phyloP scores from a whole-genome alignment of 2,797 vertebrate species.

The Galago senegalensis region DNA sequence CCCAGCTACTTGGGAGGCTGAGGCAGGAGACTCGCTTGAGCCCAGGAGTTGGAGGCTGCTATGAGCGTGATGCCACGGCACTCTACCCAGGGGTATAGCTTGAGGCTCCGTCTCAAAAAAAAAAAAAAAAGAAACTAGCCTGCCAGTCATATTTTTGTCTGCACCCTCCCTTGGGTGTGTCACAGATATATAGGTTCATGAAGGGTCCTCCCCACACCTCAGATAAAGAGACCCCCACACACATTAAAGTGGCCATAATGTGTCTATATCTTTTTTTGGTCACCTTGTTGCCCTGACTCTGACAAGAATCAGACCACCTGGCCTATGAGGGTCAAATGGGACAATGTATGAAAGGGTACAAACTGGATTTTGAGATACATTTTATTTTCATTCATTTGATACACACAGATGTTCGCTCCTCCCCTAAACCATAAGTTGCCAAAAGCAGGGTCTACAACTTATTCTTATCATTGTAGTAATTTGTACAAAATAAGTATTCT shows the following conservation, averaged over 20 bases:
- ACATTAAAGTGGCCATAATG: background rate
- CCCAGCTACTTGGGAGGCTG: too few relatives aligned
- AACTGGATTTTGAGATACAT: too few relatives aligned
- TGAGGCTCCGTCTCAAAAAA: too few relatives aligned
- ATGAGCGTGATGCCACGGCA: too few relatives aligned
- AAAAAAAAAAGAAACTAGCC: background rate
- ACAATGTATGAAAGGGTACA: background rate
- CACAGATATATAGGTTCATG: background rate
- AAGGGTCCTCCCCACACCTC: background rate
- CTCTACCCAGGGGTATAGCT: too few relatives aligned
- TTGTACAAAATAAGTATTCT: conserved; percentile 48
- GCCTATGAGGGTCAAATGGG: background rate
- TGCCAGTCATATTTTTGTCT: background rate
- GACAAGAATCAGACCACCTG: background rate
- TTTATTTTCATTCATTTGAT: background rate
- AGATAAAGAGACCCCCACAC: background rate
- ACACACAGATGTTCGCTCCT: background rate
- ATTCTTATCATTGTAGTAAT: background rate
- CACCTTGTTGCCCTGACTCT: background rate
- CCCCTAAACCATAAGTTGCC: background rate
- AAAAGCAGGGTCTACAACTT: background rate
- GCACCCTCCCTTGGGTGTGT: background rate
- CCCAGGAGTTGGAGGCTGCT: too few relatives aligned
- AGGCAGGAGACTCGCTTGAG: too few relatives aligned
- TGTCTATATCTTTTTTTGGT: background rate